Conservation (phyloP, 1,140 invertebrate genomes). For the Dinoponera quadriceps region DNA sequence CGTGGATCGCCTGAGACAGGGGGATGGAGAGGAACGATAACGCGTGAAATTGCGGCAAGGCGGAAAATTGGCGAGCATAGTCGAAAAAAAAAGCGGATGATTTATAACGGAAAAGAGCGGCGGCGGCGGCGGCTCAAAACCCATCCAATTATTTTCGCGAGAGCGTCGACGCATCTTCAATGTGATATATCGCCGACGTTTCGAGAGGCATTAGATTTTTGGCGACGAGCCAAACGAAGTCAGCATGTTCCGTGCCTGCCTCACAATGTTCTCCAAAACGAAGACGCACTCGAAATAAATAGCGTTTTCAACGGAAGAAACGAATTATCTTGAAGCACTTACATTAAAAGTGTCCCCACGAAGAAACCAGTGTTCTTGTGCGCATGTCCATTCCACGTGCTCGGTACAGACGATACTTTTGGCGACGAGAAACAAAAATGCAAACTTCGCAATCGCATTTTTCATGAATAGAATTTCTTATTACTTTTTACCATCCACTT, state of each 20-base stretch:
- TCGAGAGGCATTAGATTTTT: slow-evolving; percentile 47
- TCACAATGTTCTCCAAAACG: slow-evolving; percentile 41
- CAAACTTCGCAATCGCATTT: too few relatives aligned
- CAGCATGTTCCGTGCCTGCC: slow-evolving; percentile 30
- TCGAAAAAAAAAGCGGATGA: slow-evolving; percentile 56
- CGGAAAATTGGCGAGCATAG: slow-evolving; percentile 33
- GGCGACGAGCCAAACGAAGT: slow-evolving; percentile 62
- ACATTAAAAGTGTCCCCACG: slow-evolving; percentile 5
- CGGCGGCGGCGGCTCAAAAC: slow-evolving; percentile 43
- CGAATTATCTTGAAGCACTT: slow-evolving; percentile 43
- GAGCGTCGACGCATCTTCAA: slow-evolving; percentile 62
- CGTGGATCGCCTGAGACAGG: background rate
- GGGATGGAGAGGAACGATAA: slow-evolving; percentile 13
- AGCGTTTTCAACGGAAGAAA: slow-evolving; percentile 15
- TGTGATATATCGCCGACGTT: slow-evolving; percentile 61
- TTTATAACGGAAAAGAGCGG: slow-evolving; percentile 48
- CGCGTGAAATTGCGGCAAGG: background rate
- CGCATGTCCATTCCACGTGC: background rate
- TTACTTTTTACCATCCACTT: too few relatives aligned
- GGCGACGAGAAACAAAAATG: background rate
- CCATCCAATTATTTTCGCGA: slow-evolving; percentile 69
- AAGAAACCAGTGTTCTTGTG: background rate
- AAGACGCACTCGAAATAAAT: slow-evolving; percentile 47
- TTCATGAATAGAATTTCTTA: too few relatives aligned
- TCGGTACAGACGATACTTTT: background rate